These are phyloP conservation scores for Athrips mouffetella DNA, from an alignment of 2,888 invertebrate species.

Conservation along the genomic window DNA sequence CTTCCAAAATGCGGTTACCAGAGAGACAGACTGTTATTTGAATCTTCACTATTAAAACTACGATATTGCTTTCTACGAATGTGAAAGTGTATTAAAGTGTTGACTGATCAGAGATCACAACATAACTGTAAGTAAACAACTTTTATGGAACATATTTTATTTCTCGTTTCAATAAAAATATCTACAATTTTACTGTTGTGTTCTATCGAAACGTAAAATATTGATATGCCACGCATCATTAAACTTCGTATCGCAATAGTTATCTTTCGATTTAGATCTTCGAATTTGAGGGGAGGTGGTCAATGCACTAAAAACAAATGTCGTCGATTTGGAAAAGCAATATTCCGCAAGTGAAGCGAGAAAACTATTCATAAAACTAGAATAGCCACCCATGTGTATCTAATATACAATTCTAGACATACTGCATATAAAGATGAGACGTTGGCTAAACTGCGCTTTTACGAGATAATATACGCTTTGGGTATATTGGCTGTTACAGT, in stretches of 20 bases:
- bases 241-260: neutral
- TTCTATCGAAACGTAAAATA: no score
- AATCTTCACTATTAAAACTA: no score
- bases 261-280: neutral
- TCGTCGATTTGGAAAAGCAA: conserved; percentile 1
- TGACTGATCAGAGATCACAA: no score
- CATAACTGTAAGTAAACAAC: no score
- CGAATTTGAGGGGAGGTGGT: neutral
- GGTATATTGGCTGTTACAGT: neutral
- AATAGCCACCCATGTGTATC: neutral
- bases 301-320: conserved; percentile 4
- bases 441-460: neutral
- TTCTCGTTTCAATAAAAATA: no score
- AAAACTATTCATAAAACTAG: conserved; percentile 5
- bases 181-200: no score
- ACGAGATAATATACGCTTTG: neutral
- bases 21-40: no score
- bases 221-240: no score
- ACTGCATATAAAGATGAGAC: conserved; percentile 4
- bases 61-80: no score
- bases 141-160: no score
- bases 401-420: neutral
- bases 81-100: no score
- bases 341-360: neutral
- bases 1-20: no score